Conservation (phyloP, 37 sponge, comb jelly and placozoan species). For the Ephydatia muelleri region DNA sequence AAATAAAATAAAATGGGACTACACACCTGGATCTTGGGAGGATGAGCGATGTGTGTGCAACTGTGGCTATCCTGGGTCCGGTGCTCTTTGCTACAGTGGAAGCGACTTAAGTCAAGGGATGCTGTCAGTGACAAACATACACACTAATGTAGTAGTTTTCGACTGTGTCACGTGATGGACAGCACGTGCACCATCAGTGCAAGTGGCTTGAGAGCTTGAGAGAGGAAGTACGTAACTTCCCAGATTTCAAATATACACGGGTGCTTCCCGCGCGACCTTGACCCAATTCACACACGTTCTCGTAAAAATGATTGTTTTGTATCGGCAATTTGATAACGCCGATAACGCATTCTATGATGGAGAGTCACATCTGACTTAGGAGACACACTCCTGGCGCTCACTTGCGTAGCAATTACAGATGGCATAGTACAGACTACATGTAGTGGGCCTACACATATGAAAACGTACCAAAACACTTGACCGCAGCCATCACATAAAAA, state of each 20-base stretch:
- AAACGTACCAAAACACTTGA: constrained; percentile 23
- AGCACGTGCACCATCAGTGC: too few species aligned
- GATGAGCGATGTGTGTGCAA: background rate
- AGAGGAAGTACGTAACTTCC: too few species aligned
- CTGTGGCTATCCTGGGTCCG: constrained; percentile 9
- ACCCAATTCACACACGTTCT: too few species aligned
- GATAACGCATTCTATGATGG: too few species aligned
- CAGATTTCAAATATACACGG: too few species aligned
- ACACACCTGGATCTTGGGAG: background rate
- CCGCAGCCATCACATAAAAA: constrained; percentile 19
- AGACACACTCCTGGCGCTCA: background rate
- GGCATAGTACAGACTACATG: too few species aligned
- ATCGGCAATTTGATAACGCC: too few species aligned
- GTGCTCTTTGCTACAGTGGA: constrained; percentile 16
- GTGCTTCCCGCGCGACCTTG: too few species aligned
- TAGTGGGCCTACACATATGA: background rate
- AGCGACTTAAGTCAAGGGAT: background rate
- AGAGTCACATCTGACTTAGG: background rate
- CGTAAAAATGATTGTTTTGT: too few species aligned
- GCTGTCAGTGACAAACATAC: background rate
- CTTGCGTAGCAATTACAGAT: too few species aligned
- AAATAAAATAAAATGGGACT: background rate
- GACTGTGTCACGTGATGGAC: too few species aligned
- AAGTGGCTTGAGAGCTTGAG: too few species aligned
- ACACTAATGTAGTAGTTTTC: background rate